Evolutionary conservation across 1,140 invertebrate genomes (phyloP), one percentile per base, ranked within the genome.

Genomic region (Pachyrhynchus sulphureomaculatus): DNA sequence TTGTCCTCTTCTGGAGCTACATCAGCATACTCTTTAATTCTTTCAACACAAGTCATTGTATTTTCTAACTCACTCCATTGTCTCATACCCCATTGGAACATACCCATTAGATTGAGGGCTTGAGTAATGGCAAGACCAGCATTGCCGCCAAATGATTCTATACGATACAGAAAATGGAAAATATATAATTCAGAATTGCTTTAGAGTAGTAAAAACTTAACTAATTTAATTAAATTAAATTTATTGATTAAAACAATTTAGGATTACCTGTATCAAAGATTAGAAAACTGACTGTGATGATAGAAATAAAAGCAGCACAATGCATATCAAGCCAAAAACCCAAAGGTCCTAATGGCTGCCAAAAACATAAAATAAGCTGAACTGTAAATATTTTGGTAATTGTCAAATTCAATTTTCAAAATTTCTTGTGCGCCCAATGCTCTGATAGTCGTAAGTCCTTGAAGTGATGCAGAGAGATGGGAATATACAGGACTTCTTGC

Each of bases 401-500:
- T n/a, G n/a, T n/a, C n/a, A n/a, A 91, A 91, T 64, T 89, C 84
- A 54, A 87, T 81, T 68, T 84, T 84, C 51, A 95, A 81, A 48
- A 86, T 78, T 56, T 82, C 79, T 70, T 91, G 80, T 4, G 83
- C 78, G 10, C 82, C 80, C 18, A 86, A 85, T n/a, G n/a, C n/a
- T n/a, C n/a, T n/a, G n/a, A n/a, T n/a, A n/a, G n/a, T n/a, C n/a
- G n/a, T n/a, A n/a, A 4, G 91, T 89, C 93, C 92, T 66, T 87
- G 84, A 0, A 95, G 68, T 0, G 89, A 88, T 0, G 90, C 83
- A 24, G 86, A 89, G 34, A 95, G 80, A 62, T 95, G 90, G 0
- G 90, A 89, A 70, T 92, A 93, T 0, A 95, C 82, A 0, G 93
- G 93, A 77, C 87, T 89, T 41, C 87, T 83, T 17, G 83, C 86